Conservation (phyloP, 2,797 vertebrate genomes). For the Miopithecus talapoin region DNA sequence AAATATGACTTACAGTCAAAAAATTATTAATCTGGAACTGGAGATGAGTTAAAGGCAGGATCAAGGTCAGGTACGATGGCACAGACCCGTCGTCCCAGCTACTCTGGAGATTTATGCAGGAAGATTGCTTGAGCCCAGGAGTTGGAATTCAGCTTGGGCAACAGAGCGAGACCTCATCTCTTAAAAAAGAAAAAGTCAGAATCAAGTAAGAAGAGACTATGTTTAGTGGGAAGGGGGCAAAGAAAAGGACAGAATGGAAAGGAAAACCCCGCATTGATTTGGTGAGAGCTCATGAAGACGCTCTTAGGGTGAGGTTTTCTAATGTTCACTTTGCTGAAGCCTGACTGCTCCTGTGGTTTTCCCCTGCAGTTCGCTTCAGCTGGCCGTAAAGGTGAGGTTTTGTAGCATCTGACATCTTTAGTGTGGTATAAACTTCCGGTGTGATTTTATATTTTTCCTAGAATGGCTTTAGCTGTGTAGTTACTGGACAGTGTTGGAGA, state of each 20-base stretch:
- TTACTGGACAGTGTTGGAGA: not conserved
- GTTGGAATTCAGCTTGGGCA: not conserved
- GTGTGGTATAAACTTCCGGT: not conserved
- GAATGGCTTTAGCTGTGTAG: not conserved
- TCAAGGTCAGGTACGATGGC: not conserved
- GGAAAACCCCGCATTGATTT: not conserved
- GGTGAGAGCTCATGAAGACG: not conserved
- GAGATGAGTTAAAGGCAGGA: not conserved
- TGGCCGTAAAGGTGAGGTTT: not conserved
- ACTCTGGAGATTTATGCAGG: not conserved
- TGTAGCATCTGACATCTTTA: not conserved
- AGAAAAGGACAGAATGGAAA: not conserved
- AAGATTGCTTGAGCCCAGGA: not conserved
- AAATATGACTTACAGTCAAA: not conserved
- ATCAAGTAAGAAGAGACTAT: not conserved
- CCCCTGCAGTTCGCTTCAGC: not conserved
- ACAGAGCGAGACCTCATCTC: not conserved
- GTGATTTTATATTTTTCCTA: slow-evolving; percentile 1
- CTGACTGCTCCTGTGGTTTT: not conserved
- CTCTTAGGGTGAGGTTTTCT: not conserved
- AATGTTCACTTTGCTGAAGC: not conserved
- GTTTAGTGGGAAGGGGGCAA: not conserved
- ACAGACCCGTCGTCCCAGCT: not conserved
- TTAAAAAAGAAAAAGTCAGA: not conserved
- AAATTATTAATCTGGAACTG: not conserved